Percentiles rank a stretch among this genome's conserved stretches.
Conservation (phyloP, 2,888 invertebrate species). For the Ochlodes sylvanus region DNA sequence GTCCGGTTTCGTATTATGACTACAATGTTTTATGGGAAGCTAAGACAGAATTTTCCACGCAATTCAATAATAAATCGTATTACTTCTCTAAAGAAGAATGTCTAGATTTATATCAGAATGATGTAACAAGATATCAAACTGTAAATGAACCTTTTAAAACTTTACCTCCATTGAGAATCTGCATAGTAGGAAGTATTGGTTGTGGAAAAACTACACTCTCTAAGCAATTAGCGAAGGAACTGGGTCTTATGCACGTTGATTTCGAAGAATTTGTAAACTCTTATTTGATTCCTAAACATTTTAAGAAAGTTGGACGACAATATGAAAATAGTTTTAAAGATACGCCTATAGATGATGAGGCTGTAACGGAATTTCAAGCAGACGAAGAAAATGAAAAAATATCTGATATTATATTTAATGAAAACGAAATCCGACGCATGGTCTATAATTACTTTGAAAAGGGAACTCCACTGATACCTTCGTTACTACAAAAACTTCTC, state of each 20-base stretch:
- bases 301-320: conserved; percentile 71
- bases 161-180: conserved; percentile 83
- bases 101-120: conserved; percentile 75
- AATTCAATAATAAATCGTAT: conserved; percentile 83
- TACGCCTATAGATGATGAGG: conserved; percentile 63
- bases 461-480: conserved; percentile 73
- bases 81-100: conserved; percentile 79
- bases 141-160: conserved; percentile 68
- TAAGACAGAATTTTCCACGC: conserved; percentile 80
- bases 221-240: conserved; percentile 79
- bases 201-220: conserved; percentile 83
- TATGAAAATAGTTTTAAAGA: conserved; percentile 73
- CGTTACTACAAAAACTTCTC: conserved; percentile 72
- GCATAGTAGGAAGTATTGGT: conserved; percentile 83
- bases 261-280: conserved; percentile 70
- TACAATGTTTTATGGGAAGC: conserved; percentile 86
- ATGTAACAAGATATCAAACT: conserved; percentile 78
- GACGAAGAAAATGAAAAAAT: conserved; percentile 67
- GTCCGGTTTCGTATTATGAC: conserved; percentile 85
- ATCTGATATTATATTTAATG: conserved; percentile 65
- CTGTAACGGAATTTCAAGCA: conserved; percentile 63
- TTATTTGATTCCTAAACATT: conserved; percentile 69
- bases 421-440: conserved; percentile 65
- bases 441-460: conserved; percentile 78
- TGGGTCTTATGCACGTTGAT: conserved; percentile 82